phyloP scores from a whole-genome alignment of 2,888 invertebrate genomes.

The Aphrophora alni region DNA sequence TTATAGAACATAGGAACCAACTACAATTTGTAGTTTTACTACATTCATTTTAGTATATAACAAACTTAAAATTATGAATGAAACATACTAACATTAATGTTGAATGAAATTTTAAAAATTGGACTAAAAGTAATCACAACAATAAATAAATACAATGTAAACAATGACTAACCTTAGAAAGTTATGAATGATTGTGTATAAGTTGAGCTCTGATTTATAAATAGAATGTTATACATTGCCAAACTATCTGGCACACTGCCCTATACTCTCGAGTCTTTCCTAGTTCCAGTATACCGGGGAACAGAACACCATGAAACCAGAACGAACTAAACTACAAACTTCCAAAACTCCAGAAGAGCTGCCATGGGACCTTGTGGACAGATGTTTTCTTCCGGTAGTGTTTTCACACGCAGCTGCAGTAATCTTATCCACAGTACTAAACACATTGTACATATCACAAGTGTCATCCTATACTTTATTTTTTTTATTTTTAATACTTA shows the following conservation, averaged over 20 bases:
- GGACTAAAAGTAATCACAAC: too few species aligned
- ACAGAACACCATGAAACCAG: not conserved
- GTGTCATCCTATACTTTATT: conserved; percentile 80
- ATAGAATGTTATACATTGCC: not conserved
- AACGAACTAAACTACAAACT: not conserved
- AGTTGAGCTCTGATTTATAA: not conserved
- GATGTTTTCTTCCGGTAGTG: conserved; percentile 77
- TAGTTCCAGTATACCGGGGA: not conserved
- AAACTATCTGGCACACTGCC: not conserved
- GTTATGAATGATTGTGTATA: not conserved
- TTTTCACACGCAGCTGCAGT: conserved; percentile 83
- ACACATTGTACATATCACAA: conserved; percentile 74
- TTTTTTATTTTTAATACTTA: conserved; percentile 73
- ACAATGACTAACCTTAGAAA: not conserved
- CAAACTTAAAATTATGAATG: too few species aligned
- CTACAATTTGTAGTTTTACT: too few species aligned
- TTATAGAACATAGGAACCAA: too few species aligned
- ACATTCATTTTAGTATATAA: too few species aligned
- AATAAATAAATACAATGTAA: not conserved
- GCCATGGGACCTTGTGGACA: conserved; percentile 69
- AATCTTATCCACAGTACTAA: conserved; percentile 73
- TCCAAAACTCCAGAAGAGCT: conserved; percentile 56
- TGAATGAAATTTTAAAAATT: too few species aligned
- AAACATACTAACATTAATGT: too few species aligned
- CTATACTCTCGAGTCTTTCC: not conserved